Percentiles rank a stretch among this genome's conserved stretches.
Evolutionary conservation across 1,140 invertebrate genomes (phyloP).

Genomic region (Propsilocerus akamusi): DNA sequence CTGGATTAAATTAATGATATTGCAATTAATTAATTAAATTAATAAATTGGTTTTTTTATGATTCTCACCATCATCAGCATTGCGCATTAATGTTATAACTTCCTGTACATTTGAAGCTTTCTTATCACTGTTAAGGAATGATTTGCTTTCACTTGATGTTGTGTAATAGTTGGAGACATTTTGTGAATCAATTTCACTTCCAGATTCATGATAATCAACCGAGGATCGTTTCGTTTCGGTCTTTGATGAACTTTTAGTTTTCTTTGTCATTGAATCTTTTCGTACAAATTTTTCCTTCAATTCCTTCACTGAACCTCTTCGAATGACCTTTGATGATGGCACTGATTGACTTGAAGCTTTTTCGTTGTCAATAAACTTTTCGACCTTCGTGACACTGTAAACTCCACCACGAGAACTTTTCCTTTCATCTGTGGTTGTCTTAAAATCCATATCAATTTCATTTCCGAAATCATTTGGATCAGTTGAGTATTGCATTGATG

Average conservation of each 20-base stretch:
- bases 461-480: conserved; percentile 26
- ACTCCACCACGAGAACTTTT: conserved; percentile 10
- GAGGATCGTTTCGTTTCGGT: neutral
- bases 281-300: conserved; percentile 50
- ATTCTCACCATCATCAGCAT: conserved; percentile 40
- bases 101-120: conserved; percentile 52
- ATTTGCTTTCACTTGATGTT: conserved; percentile 18
- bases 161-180: conserved; percentile 17
- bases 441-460: conserved; percentile 9
- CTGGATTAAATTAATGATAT: conserved; percentile 17
- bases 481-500: conserved; percentile 42
- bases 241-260: conserved; percentile 7
- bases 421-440: neutral
- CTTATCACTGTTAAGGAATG: conserved; percentile 46
- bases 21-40: neutral
- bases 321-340: conserved; percentile 27
- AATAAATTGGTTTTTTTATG: neutral
- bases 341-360: conserved; percentile 15
- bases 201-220: conserved; percentile 8
- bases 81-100: conserved; percentile 52
- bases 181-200: conserved; percentile 12
- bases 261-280: conserved; percentile 14
- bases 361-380: conserved; percentile 10
- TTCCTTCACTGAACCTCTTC: conserved; percentile 46
- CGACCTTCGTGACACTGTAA: conserved; percentile 14